Percentiles rank a stretch among this genome's conserved stretches.
These are phyloP conservation scores for Urocitellus parryii DNA, from an alignment of 2,113 vertebrate genomes.

Conservation along the genomic window DNA sequence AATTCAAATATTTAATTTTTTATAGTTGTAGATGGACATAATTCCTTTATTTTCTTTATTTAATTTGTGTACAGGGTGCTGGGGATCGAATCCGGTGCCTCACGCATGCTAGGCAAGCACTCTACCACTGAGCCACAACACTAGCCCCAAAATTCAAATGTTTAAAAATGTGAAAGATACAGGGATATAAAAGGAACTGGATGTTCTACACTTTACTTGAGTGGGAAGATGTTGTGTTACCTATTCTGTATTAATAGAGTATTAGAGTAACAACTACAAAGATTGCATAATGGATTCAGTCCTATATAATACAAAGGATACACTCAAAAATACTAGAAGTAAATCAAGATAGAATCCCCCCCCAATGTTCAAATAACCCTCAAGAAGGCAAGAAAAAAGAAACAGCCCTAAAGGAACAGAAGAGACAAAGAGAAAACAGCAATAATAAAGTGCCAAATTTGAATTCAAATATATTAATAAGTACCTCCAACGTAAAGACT, in stretches of 20 bases:
- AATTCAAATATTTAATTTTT: background rate
- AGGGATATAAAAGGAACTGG: background rate
- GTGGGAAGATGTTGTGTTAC: background rate
- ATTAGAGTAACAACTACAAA: background rate
- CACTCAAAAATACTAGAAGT: background rate
- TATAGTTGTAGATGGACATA: too few species aligned
- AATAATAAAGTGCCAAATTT: background rate
- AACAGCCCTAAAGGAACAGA: background rate
- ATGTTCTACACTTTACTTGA: background rate
- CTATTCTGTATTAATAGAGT: background rate
- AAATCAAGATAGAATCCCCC: background rate
- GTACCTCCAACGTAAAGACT: background rate
- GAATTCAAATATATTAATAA: background rate
- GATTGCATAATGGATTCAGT: background rate
- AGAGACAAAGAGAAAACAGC: background rate
- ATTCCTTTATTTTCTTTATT: too few species aligned
- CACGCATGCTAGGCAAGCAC: too few species aligned
- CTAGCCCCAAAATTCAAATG: background rate
- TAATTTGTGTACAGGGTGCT: too few species aligned
- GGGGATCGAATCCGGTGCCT: too few species aligned
- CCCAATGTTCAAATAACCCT: background rate
- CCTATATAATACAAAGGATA: background rate
- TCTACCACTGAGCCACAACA: too few species aligned
- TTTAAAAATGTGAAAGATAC: background rate
- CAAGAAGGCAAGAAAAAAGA: background rate